Evolutionary conservation across 2,888 invertebrate species (phyloP).

Genomic region (Callyntrura sp.): DNA sequence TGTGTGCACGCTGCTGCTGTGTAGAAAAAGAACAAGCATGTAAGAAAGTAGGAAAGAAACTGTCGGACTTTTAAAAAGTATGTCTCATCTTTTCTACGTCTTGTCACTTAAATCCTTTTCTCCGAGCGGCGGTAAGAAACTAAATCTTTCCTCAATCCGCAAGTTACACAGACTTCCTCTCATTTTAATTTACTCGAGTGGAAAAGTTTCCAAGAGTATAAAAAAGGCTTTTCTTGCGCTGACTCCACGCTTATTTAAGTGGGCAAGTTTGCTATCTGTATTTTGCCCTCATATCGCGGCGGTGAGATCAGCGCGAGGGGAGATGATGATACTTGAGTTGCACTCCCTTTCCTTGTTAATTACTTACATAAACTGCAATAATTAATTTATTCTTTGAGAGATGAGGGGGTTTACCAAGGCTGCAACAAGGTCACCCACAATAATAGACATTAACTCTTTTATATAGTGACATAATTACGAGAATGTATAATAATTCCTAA

Average conservation of each 20-base stretch:
- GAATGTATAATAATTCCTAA: conserved; percentile 10
- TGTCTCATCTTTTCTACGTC: conserved; percentile 15
- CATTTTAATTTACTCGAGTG: background rate
- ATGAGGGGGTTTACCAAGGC: conserved; percentile 23
- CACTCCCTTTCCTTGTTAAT: conserved; percentile 18
- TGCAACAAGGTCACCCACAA: conserved; percentile 10
- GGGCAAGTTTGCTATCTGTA: too few relatives aligned
- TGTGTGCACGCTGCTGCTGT: too few relatives aligned
- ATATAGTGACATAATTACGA: conserved; percentile 34
- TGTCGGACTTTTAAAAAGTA: background rate
- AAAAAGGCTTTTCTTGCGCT: too few relatives aligned
- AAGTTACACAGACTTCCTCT: too few relatives aligned
- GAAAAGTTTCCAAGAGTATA: background rate
- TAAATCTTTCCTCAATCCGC: background rate
- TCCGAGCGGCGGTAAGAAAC: background rate
- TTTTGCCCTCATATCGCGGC: too few relatives aligned
- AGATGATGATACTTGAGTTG: too few relatives aligned
- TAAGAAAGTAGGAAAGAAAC: background rate
- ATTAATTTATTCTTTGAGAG: conserved; percentile 35
- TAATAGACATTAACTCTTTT: background rate
- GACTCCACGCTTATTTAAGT: too few relatives aligned
- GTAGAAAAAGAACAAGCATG: too few relatives aligned
- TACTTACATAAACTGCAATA: background rate
- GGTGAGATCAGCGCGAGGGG: too few relatives aligned
- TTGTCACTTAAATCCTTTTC: conserved; percentile 21